phyloP scores from a whole-genome alignment of 2,113 vertebrate species.

The Dendrocopos noguchii region DNA sequence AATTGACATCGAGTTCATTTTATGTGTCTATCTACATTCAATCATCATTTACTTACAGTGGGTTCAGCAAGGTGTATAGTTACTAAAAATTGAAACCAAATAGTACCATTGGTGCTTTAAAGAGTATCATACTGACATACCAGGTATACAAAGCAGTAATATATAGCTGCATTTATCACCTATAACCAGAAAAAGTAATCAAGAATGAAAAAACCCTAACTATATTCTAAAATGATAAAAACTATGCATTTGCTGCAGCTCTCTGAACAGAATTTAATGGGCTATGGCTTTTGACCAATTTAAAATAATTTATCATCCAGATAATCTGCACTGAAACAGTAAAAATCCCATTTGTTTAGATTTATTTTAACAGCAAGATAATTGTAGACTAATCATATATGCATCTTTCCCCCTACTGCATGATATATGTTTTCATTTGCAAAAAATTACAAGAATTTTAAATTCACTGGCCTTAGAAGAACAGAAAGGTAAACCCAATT shows the following conservation, averaged over 20 bases:
- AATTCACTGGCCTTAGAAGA: constrained; percentile 22
- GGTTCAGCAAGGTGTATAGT: neutral
- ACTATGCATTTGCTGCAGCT: neutral
- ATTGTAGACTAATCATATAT: constrained; percentile 41
- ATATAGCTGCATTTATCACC: neutral
- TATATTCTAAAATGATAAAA: constrained; percentile 49
- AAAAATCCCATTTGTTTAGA: constrained; percentile 58
- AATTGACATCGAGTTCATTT: neutral
- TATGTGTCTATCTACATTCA: neutral
- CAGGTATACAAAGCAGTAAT: constrained; percentile 6
- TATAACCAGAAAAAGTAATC: neutral
- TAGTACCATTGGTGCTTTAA: neutral
- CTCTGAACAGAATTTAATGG: constrained; percentile 3
- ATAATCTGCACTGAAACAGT: constrained; percentile 45
- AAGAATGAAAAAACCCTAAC: neutral
- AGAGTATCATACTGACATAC: neutral
- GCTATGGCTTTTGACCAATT: constrained; percentile 38
- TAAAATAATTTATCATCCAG: constrained; percentile 44
- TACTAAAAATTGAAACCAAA: constrained; percentile 39
- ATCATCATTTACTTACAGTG: neutral
- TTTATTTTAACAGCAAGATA: constrained; percentile 57
- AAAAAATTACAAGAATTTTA: constrained; percentile 52
- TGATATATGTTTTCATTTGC: constrained; percentile 57
- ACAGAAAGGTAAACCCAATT: constrained; percentile 51
- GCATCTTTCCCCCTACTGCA: constrained; percentile 34